phyloP scores from a whole-genome alignment of 2,888 invertebrate genomes.

The Idaea aversata region DNA sequence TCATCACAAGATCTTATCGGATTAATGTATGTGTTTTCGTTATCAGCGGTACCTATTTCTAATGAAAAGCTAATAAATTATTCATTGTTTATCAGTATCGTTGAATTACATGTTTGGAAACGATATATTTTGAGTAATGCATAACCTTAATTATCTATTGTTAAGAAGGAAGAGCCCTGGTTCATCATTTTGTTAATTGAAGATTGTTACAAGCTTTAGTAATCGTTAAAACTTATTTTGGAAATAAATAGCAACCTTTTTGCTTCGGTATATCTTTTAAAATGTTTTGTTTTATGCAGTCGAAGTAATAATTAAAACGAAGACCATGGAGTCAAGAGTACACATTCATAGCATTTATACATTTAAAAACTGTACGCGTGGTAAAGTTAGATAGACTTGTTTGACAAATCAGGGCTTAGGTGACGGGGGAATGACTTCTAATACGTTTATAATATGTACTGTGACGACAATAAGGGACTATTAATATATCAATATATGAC shows the following conservation, averaged over 20 bases:
- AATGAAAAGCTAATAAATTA: not conserved
- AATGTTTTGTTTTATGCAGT: too few species aligned
- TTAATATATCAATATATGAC: conserved; percentile 33
- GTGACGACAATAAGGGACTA: conserved; percentile 37
- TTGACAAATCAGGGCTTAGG: not conserved
- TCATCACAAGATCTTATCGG: too few species aligned
- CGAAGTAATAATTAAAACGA: too few species aligned
- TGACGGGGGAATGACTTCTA: not conserved
- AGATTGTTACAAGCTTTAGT: not conserved
- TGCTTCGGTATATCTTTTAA: too few species aligned
- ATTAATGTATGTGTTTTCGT: too few species aligned
- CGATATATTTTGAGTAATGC: not conserved
- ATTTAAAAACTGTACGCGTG: not conserved
- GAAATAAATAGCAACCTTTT: too few species aligned
- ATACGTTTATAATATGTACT: conserved; percentile 14
- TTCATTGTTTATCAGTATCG: not conserved
- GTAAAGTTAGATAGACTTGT: not conserved
- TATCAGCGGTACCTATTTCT: too few species aligned
- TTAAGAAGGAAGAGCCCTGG: not conserved
- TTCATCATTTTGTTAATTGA: not conserved
- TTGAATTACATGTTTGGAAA: not conserved
- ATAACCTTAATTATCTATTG: conserved; percentile 3
- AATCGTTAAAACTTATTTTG: not conserved
- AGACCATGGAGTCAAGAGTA: too few species aligned
- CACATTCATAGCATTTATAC: too few species aligned